Conservation (phyloP, 2,888 invertebrate species). For the Drosophila prolongata region DNA sequence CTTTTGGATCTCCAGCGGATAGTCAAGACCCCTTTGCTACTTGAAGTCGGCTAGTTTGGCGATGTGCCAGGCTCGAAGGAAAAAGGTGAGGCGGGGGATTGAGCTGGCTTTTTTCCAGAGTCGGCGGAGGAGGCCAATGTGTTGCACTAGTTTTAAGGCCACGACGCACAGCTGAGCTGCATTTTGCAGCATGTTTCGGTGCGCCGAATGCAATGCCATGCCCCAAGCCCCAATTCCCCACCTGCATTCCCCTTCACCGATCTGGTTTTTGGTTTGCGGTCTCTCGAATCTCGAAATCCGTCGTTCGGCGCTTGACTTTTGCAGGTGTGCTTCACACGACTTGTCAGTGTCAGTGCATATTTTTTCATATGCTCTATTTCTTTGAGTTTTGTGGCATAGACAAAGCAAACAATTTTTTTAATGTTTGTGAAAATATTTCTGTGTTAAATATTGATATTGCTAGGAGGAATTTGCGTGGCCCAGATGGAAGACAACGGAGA, state of each 20-base stretch:
- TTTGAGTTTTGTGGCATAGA: constrained; percentile 53
- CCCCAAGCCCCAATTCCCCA: constrained; percentile 19
- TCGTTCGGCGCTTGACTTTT: constrained; percentile 64
- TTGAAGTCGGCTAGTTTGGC: constrained; percentile 69
- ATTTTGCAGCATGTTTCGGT: constrained; percentile 71
- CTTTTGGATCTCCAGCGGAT: constrained; percentile 16
- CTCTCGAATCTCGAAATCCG: constrained; percentile 34
- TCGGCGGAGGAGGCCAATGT: constrained; percentile 67
- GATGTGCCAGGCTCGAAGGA: constrained; percentile 61
- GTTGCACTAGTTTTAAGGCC: constrained; percentile 77
- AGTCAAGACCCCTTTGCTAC: constrained; percentile 34
- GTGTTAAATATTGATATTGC: constrained; percentile 43
- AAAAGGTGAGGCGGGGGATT: neutral
- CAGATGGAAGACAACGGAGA: constrained; percentile 9
- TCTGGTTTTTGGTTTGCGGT: constrained; percentile 64
- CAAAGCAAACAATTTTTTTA: constrained; percentile 37
- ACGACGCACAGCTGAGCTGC: constrained; percentile 70
- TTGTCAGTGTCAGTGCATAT: constrained; percentile 77
- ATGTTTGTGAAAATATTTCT: constrained; percentile 27
- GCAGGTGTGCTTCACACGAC: constrained; percentile 80
- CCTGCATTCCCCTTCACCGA: constrained; percentile 27
- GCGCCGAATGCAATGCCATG: constrained; percentile 22
- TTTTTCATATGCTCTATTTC: constrained; percentile 46
- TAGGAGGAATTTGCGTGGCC: constrained; percentile 25
- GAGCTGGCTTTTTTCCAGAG: neutral